phyloP scores from a whole-genome alignment of 2,888 invertebrate species.

The Phengaris arion region DNA sequence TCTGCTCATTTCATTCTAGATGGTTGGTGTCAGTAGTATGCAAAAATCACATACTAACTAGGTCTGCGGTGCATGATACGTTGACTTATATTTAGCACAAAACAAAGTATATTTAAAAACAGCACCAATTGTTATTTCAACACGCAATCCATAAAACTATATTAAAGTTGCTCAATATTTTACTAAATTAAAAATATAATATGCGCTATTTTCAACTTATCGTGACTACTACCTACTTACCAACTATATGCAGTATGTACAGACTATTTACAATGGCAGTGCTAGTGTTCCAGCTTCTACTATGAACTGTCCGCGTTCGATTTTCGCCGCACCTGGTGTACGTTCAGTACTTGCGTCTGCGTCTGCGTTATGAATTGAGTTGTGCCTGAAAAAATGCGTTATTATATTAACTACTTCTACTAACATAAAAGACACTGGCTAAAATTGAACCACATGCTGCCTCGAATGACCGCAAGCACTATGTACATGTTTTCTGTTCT shows the following conservation, averaged over 20 bases:
- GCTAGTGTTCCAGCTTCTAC: conserved; percentile 48
- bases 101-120: conserved; percentile 20
- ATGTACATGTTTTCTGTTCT: too few species aligned
- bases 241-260: conserved; percentile 13
- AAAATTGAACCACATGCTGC: neutral
- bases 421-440: neutral
- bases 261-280: conserved; percentile 53
- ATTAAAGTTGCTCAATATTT: conserved; percentile 10
- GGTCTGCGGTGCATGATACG: neutral
- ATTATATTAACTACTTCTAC: conserved; percentile 18
- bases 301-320: conserved; percentile 76
- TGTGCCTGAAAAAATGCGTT: conserved; percentile 53
- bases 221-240: conserved; percentile 6
- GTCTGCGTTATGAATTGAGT: conserved; percentile 70
- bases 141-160: conserved; percentile 15
- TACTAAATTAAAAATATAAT: conserved; percentile 12
- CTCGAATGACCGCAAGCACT: too few species aligned
- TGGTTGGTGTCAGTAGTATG: too few species aligned
- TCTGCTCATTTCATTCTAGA: too few species aligned
- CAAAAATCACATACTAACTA: too few species aligned
- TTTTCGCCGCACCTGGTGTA: conserved; percentile 72
- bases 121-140: conserved; percentile 22
- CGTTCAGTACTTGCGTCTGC: conserved; percentile 63
- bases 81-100: neutral
- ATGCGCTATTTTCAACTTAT: conserved; percentile 12